Percentiles rank a stretch among this genome's conserved stretches.
Evolutionary conservation across 2,888 invertebrate genomes (phyloP).

Genomic region (Tiliacea aurago): DNA sequence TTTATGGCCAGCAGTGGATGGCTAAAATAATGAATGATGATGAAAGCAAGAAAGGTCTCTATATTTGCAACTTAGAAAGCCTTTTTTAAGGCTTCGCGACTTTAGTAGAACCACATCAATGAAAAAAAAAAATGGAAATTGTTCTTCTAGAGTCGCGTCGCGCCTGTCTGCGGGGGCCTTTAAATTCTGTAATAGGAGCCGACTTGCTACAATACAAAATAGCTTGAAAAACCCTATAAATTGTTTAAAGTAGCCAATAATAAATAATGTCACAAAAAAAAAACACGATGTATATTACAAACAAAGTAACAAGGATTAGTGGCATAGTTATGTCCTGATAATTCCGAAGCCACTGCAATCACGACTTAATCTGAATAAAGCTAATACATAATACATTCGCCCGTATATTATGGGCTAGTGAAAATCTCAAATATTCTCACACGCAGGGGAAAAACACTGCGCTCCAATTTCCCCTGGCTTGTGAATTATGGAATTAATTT

Average conservation of each 20-base stretch:
- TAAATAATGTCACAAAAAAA: neutral
- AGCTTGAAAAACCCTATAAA: too few relatives aligned
- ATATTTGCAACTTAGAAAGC: too few relatives aligned
- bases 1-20: too few relatives aligned
- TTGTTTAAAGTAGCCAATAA: neutral
- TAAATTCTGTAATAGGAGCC: too few relatives aligned
- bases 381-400: constrained; percentile 59
- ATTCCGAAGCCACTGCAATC: constrained; percentile 23
- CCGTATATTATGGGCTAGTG: constrained; percentile 46
- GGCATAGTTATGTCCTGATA: constrained; percentile 38
- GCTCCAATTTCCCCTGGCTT: constrained; percentile 8
- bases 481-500: constrained; percentile 27
- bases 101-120: too few relatives aligned
- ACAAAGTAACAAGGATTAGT: constrained; percentile 12
- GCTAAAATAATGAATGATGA: too few relatives aligned
- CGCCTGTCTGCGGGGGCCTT: too few relatives aligned
- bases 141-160: too few relatives aligned
- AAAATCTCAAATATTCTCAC: constrained; percentile 55
- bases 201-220: too few relatives aligned
- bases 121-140: too few relatives aligned
- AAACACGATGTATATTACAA: constrained; percentile 13
- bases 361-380: constrained; percentile 54
- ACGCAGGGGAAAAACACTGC: constrained; percentile 32
- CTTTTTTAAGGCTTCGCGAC: too few relatives aligned
- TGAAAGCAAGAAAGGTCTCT: too few relatives aligned